phyloP scores from a whole-genome alignment of 2,888 invertebrate species.

The Caenorhabditis plicata region DNA sequence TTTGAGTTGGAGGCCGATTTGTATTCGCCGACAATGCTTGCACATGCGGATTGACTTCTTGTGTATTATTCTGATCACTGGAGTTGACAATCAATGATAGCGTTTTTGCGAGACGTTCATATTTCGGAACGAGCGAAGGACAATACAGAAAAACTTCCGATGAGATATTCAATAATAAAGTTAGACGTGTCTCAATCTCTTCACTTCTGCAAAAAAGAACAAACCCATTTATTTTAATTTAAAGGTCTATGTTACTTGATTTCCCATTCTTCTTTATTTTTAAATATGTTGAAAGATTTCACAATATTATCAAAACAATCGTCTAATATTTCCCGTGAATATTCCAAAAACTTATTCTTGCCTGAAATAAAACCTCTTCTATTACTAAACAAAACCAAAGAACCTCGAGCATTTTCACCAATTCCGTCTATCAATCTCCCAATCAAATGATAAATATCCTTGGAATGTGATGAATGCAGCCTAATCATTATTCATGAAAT shows the following conservation, averaged over 20 bases:
- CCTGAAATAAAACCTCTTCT: conserved; percentile 4
- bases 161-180: conserved; percentile 5
- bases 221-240: no score
- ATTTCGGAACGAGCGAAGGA: conserved; percentile 10
- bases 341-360: conserved; percentile 2
- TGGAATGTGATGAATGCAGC: conserved; percentile 14
- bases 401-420: no score
- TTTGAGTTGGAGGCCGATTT: conserved; percentile 16
- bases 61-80: background rate
- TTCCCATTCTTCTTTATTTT: conserved; percentile 17
- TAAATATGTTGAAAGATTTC: conserved; percentile 21
- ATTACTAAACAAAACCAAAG: no score
- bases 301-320: conserved; percentile 28
- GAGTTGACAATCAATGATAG: conserved; percentile 18
- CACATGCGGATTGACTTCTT: conserved; percentile 18
- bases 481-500: no score
- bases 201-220: no score
- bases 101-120: conserved; percentile 25
- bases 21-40: conserved; percentile 10
- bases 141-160: conserved; percentile 19
- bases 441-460: conserved; percentile 15
- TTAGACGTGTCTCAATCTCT: conserved; percentile 19
- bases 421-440: conserved; percentile 27
- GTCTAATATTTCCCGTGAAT: conserved; percentile 4
- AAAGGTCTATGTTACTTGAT: conserved; percentile 7